Evolutionary conservation across 2,888 invertebrate genomes (phyloP).

Genomic region (Venustoraphidia nigricollis): DNA sequence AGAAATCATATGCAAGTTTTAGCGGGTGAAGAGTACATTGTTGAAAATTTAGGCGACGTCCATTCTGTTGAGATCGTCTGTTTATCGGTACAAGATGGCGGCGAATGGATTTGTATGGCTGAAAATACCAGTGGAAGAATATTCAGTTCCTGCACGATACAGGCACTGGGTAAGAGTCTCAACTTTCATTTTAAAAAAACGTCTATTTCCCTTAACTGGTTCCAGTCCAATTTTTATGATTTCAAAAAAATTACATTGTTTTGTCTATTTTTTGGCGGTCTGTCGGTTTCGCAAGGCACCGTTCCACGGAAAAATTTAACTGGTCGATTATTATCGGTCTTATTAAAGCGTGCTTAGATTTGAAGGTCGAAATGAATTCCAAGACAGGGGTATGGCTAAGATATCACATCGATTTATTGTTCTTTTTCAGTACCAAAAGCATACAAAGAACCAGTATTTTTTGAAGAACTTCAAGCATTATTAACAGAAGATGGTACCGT

Average conservation of each 20-base stretch:
- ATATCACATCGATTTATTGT: constrained; percentile 4
- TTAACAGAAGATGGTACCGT: constrained; percentile 81
- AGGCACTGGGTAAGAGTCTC: constrained; percentile 45
- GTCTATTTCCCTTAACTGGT: too few relatives aligned
- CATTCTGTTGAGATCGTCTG: constrained; percentile 73
- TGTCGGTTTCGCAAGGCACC: constrained; percentile 3
- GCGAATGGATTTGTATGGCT: constrained; percentile 73
- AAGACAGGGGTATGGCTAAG: background rate
- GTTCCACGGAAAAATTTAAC: background rate
- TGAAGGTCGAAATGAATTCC: too few relatives aligned
- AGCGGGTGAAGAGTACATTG: constrained; percentile 57
- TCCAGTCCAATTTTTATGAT: too few relatives aligned
- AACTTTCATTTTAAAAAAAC: too few relatives aligned
- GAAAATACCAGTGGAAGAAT: constrained; percentile 61
- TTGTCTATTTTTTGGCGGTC: too few relatives aligned
- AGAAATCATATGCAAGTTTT: constrained; percentile 64
- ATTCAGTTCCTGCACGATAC: constrained; percentile 60
- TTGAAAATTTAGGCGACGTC: constrained; percentile 73
- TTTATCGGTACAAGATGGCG: constrained; percentile 67
- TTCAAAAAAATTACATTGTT: background rate
- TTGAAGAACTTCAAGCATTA: constrained; percentile 67
- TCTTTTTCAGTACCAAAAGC: constrained; percentile 59
- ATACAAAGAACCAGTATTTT: constrained; percentile 75
- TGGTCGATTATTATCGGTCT: constrained; percentile 7
- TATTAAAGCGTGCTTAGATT: too few relatives aligned